A percentile compares a stretch with the other conserved stretches of the same genome.
Evolutionary conservation across 2,797 vertebrate species (phyloP).

Genomic region (Liasis olivaceus): DNA sequence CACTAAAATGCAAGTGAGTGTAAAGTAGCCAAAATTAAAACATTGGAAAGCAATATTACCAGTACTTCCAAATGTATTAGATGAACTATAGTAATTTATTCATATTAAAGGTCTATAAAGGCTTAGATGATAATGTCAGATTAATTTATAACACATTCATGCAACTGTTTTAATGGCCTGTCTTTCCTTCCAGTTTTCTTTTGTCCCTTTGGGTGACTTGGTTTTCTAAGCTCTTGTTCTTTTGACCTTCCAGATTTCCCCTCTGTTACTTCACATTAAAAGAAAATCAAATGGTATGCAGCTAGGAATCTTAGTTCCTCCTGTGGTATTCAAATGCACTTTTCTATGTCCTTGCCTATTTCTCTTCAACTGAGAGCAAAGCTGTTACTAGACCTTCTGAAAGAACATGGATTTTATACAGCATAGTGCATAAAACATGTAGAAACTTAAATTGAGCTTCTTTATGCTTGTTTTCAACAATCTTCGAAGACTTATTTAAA

Average conservation of each 20-base stretch:
- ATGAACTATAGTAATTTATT: background rate
- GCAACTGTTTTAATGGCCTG: background rate
- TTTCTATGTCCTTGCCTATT: background rate
- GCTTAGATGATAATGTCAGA: background rate
- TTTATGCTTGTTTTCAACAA: too few species aligned
- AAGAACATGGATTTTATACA: background rate
- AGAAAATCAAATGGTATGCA: background rate
- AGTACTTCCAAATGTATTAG: background rate
- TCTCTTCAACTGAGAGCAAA: background rate
- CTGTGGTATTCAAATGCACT: background rate
- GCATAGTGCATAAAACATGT: background rate
- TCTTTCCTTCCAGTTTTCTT: background rate
- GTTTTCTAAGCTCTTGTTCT: background rate
- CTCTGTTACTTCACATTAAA: background rate
- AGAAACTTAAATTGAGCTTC: too few species aligned
- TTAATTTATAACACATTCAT: background rate
- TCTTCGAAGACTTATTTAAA: too few species aligned
- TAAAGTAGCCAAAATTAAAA: background rate
- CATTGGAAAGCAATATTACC: background rate
- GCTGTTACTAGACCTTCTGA: background rate
- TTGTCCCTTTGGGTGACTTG: background rate
- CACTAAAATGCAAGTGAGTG: background rate
- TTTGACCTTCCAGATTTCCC: background rate
- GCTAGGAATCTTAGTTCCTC: background rate
- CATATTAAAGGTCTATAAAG: background rate